A percentile compares a stretch with the other conserved stretches of the same genome.
These are phyloP conservation scores for Pocota personata DNA, from an alignment of 2,888 invertebrate genomes.

Conservation along the genomic window DNA sequence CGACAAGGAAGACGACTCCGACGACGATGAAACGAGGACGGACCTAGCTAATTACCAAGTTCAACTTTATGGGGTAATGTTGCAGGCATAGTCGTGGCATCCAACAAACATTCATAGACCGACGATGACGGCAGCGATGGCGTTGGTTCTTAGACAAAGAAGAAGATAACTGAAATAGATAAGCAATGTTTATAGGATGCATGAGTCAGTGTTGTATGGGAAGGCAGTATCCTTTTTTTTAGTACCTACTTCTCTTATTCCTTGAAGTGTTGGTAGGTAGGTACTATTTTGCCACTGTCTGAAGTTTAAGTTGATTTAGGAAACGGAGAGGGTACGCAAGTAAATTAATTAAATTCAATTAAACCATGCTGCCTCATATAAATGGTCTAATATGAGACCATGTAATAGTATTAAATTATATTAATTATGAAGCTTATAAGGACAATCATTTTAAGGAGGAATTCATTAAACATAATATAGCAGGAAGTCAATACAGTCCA, in stretches of 20 bases:
- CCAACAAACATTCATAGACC: constrained; percentile 34
- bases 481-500: too few species aligned
- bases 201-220: constrained; percentile 40
- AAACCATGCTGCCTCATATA: neutral
- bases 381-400: neutral
- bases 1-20: constrained; percentile 17
- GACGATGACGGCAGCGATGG: constrained; percentile 22
- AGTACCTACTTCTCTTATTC: constrained; percentile 4
- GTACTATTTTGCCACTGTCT: neutral
- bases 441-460: too few species aligned
- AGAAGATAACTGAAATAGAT: constrained; percentile 46
- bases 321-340: neutral
- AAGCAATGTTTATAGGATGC: constrained; percentile 58
- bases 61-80: constrained; percentile 68
- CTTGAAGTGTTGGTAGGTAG: constrained; percentile 3
- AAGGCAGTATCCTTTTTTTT: neutral
- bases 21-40: constrained; percentile 42
- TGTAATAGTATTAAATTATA: neutral
- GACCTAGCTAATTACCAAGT: constrained; percentile 71
- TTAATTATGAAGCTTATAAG: neutral
- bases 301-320: neutral
- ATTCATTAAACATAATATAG: too few species aligned
- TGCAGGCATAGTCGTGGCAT: constrained; percentile 57
- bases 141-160: constrained; percentile 27
- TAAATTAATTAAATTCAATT: neutral